A percentile compares a stretch with the other conserved stretches of the same genome.
Evolutionary conservation across 2,797 vertebrate genomes (phyloP).

Genomic region (Phoeniculus purpureus): DNA sequence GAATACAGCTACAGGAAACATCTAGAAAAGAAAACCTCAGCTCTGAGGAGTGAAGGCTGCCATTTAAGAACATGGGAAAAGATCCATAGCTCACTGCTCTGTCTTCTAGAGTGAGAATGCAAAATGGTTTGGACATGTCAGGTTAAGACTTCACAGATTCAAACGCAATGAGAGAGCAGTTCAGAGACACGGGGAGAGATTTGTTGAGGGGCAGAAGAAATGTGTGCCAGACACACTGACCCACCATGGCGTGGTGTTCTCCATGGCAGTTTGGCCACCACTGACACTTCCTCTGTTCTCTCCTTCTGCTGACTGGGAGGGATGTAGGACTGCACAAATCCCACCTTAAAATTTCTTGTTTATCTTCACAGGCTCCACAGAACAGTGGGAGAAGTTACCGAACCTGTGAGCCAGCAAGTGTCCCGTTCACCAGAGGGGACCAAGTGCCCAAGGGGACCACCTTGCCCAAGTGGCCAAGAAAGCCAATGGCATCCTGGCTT

Average conservation of each 20-base stretch:
- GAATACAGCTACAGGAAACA: not conserved
- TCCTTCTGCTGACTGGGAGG: not conserved
- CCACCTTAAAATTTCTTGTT: not conserved
- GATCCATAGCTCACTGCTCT: not conserved
- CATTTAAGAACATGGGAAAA: not conserved
- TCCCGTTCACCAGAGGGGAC: not conserved
- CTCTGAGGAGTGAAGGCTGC: not conserved
- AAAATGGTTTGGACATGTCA: not conserved
- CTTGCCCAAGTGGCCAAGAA: no score
- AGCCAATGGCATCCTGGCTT: no score
- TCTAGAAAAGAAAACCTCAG: not conserved
- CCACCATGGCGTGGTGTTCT: not conserved
- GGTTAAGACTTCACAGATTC: not conserved
- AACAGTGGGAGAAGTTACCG: not conserved
- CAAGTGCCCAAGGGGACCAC: no score
- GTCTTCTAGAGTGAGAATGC: not conserved
- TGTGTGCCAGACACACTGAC: fast-evolving
- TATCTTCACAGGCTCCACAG: not conserved
- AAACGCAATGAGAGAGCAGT: not conserved
- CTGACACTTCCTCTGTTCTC: not conserved
- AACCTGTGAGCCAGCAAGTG: not conserved
- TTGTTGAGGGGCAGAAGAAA: not conserved
- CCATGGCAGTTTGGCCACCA: fast-evolving
- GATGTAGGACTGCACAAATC: not conserved
- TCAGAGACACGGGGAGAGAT: not conserved